Conservation (phyloP, 92 coral and sea anemone species). For the Heliopora coerulea region DNA sequence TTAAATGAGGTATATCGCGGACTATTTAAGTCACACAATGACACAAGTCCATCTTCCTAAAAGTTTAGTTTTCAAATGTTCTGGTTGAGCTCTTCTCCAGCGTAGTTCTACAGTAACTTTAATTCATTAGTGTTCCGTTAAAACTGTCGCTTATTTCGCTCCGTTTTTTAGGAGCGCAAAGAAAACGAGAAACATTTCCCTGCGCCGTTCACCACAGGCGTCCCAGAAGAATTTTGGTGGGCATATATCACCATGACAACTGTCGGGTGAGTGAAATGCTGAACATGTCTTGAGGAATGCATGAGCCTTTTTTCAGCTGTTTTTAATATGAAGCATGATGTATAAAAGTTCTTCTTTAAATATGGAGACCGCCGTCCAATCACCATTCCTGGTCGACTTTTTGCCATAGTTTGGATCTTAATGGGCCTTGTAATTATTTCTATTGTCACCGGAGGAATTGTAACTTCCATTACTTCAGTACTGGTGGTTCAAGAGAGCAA, state of each 20-base stretch:
- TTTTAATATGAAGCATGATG: too few species aligned
- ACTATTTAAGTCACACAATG: too few species aligned
- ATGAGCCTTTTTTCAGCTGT: too few species aligned
- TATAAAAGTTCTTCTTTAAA: constrained; percentile 43
- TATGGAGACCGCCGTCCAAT: constrained; percentile 73
- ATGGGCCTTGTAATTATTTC: constrained; percentile 65
- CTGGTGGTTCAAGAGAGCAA: constrained; percentile 49
- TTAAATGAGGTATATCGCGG: too few species aligned
- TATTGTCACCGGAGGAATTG: constrained; percentile 64
- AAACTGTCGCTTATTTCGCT: too few species aligned
- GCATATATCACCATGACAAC: constrained; percentile 31
- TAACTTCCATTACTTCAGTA: constrained; percentile 56
- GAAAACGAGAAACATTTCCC: constrained; percentile 29
- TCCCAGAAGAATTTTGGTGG: constrained; percentile 35
- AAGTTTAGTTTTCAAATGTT: too few species aligned
- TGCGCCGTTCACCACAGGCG: constrained; percentile 11
- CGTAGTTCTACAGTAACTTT: neutral
- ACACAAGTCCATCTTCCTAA: too few species aligned
- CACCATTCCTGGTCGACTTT: constrained; percentile 51
- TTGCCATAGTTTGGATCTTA: constrained; percentile 63
- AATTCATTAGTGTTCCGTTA: too few species aligned
- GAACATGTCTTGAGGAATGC: too few species aligned
- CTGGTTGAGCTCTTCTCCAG: too few species aligned
- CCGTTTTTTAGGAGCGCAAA: neutral
- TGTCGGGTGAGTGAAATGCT: constrained; percentile 11